Percentiles rank a stretch among this genome's conserved stretches.
These are phyloP conservation scores for Nomada fabriciana DNA, from an alignment of 2,888 invertebrate species.

Conservation along the genomic window DNA sequence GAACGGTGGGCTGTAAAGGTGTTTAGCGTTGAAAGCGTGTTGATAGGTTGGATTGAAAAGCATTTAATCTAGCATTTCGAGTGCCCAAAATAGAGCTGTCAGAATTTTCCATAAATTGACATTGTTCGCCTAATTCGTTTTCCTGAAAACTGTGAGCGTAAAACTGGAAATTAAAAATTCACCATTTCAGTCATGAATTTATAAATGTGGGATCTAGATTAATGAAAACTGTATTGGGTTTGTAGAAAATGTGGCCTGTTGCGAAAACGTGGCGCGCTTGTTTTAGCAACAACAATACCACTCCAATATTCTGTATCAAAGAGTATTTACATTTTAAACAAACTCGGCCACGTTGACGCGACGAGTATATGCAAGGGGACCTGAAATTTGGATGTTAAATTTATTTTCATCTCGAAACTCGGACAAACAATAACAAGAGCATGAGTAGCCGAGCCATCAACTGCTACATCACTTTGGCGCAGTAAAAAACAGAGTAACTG, in stretches of 20 bases:
- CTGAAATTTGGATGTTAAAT: slow-evolving; percentile 47
- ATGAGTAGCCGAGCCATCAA: slow-evolving; percentile 6
- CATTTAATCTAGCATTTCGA: no score
- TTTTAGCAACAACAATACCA: slow-evolving; percentile 30
- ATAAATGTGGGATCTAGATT: no score
- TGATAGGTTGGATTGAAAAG: no score
- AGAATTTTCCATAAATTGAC: no score
- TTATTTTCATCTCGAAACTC: slow-evolving; percentile 44
- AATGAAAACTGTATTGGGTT: neutral
- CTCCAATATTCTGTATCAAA: slow-evolving; percentile 30
- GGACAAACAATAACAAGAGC: slow-evolving; percentile 34
- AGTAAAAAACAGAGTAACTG: neutral
- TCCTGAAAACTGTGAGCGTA: no score
- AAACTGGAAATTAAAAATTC: no score
- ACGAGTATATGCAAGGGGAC: slow-evolving; percentile 1
- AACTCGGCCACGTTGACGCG: slow-evolving; percentile 26
- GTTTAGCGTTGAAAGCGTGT: no score
- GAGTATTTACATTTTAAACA: slow-evolving; percentile 41
- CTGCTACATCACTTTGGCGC: neutral
- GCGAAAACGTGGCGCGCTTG: neutral
- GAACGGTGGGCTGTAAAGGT: no score
- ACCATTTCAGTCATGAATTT: no score
- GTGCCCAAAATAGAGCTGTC: no score
- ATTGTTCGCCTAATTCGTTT: no score
- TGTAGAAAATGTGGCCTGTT: neutral